phyloP scores from a whole-genome alignment of 2,113 vertebrate genomes.

The Hippocampus barbouri region DNA sequence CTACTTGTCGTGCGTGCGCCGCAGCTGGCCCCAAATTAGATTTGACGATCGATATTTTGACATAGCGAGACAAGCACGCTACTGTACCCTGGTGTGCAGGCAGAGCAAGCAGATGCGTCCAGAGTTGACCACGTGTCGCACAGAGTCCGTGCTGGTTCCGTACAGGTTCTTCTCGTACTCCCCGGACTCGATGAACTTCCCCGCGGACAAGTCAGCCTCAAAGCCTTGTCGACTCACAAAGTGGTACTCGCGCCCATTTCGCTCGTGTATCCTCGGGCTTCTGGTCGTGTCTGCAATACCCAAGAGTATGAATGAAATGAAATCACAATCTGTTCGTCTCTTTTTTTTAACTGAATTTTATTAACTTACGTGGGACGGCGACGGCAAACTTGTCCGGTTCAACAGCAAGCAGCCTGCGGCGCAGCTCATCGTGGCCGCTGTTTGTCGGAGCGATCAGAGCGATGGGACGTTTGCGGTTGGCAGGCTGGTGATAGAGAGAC shows the following conservation, averaged over 20 bases:
- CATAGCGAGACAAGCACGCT: not conserved
- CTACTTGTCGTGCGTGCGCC: no score
- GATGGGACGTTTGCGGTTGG: constrained; percentile 87
- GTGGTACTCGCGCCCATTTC: constrained; percentile 89
- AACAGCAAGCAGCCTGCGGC: constrained; percentile 82
- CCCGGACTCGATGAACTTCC: constrained; percentile 91
- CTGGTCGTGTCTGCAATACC: constrained; percentile 84
- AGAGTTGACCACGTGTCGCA: constrained; percentile 87
- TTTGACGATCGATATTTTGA: no score
- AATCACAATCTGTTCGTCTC: not conserved
- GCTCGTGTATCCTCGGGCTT: constrained; percentile 80
- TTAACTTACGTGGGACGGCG: constrained; percentile 85
- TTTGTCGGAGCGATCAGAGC: constrained; percentile 87
- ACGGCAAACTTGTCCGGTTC: constrained; percentile 86
- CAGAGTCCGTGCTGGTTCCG: constrained; percentile 89
- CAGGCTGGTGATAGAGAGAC: constrained; percentile 93
- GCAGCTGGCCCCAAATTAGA: no score
- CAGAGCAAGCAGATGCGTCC: constrained; percentile 91
- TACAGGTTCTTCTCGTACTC: constrained; percentile 95
- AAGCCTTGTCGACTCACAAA: constrained; percentile 85
- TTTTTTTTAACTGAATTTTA: not conserved
- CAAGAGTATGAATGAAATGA: not conserved
- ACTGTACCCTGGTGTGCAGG: constrained; percentile 86
- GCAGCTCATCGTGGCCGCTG: constrained; percentile 88
- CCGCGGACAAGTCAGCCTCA: constrained; percentile 80